phyloP scores from a whole-genome alignment of 2,797 vertebrate genomes.

The Coreius guichenoti region DNA sequence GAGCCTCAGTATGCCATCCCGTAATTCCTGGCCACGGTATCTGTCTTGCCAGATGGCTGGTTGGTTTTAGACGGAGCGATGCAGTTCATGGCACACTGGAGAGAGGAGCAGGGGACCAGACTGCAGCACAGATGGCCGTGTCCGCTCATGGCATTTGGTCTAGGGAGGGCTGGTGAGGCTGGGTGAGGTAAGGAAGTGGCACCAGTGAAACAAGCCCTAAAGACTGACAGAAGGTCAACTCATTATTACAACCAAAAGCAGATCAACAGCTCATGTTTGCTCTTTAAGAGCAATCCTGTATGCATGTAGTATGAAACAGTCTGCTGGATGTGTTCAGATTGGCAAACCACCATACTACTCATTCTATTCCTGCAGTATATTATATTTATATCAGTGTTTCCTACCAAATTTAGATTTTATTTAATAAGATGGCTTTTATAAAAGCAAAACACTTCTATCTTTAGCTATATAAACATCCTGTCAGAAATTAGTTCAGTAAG shows the following conservation, averaged over 20 bases:
- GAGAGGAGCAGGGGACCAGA: conserved; percentile 71
- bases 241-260: conserved; percentile 40
- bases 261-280: conserved; percentile 19
- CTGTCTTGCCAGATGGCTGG: conserved; percentile 62
- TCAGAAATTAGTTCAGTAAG: not conserved
- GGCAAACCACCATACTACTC: not conserved
- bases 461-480: not conserved
- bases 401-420: not conserved
- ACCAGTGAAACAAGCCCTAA: conserved; percentile 62
- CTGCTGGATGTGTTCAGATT: not conserved
- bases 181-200: conserved; percentile 74
- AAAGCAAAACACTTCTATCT: not conserved
- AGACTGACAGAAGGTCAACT: conserved; percentile 55
- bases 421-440: not conserved
- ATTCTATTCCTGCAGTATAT: not conserved
- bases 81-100: conserved; percentile 35
- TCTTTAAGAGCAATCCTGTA: conserved; percentile 17
- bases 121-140: conserved; percentile 78
- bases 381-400: not conserved
- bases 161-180: conserved; percentile 64
- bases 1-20: conserved; percentile 31
- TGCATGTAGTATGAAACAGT: conserved; percentile 7
- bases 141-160: conserved; percentile 59
- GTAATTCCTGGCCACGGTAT: conserved; percentile 53
- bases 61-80: conserved; percentile 42